Conservation (phyloP, 2,113 vertebrate species). For the Grammatotria lemairii region DNA sequence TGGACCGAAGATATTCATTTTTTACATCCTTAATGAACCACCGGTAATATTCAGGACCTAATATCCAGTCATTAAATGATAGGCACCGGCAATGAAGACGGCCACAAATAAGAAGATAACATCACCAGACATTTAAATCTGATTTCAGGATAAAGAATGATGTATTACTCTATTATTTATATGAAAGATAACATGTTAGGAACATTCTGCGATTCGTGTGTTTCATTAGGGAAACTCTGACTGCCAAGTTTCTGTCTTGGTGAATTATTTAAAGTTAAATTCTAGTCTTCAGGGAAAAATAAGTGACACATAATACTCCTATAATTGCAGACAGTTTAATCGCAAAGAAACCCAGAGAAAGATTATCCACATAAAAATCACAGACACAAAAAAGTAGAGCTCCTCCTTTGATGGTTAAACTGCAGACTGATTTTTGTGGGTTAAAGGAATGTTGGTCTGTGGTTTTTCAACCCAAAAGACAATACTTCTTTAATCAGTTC, state of each 20-base stretch:
- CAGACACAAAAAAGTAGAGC: not conserved
- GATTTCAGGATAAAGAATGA: slow-evolving; percentile 38
- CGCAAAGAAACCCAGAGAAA: not conserved
- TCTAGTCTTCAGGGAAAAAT: not conserved
- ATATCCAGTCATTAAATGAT: slow-evolving; percentile 41
- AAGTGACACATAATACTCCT: not conserved
- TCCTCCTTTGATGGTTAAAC: not conserved
- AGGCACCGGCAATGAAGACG: slow-evolving; percentile 20
- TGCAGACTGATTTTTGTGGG: not conserved
- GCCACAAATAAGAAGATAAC: slow-evolving; percentile 40
- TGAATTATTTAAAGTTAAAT: not conserved
- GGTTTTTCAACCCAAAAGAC: not conserved
- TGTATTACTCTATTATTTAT: not conserved
- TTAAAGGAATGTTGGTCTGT: not conserved
- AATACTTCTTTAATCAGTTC: not conserved
- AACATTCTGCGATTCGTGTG: not conserved
- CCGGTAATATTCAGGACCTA: slow-evolving; percentile 48
- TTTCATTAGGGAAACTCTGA: not conserved
- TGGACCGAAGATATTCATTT: slow-evolving; percentile 7
- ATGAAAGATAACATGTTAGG: not conserved
- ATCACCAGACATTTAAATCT: slow-evolving; percentile 35
- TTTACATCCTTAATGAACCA: slow-evolving; percentile 42
- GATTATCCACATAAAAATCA: not conserved
- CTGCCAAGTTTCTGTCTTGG: not conserved
- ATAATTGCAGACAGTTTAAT: not conserved